A percentile compares a stretch with the other conserved stretches of the same genome.
These are phyloP conservation scores for Hemichromis elongatus DNA, from an alignment of 2,113 vertebrate genomes.

Conservation along the genomic window DNA sequence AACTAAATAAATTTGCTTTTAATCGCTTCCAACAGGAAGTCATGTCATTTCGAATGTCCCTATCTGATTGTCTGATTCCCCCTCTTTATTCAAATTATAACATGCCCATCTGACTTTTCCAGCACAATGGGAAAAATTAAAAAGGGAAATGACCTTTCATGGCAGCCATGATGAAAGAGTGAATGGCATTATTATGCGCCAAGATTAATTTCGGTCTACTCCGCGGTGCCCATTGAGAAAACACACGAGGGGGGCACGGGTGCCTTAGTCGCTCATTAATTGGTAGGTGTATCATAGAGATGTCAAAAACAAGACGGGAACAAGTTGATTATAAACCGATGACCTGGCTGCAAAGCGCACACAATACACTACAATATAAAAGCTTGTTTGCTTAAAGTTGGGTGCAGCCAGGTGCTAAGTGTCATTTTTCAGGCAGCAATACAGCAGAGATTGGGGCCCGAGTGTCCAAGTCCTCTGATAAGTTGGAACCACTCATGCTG, in stretches of 20 bases:
- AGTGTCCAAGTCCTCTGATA: conserved; percentile 14
- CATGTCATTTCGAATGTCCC: conserved; percentile 74
- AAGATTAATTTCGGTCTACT: conserved; percentile 75
- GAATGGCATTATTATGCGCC: conserved; percentile 75
- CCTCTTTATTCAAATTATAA: conserved; percentile 81
- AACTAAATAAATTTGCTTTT: conserved; percentile 82
- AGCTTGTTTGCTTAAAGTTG: neutral
- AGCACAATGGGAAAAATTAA: conserved; percentile 77
- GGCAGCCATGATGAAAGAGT: conserved; percentile 72
- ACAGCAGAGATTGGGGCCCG: conserved; percentile 15
- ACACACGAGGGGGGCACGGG: conserved; percentile 46
- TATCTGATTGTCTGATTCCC: conserved; percentile 79
- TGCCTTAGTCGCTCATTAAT: conserved; percentile 51
- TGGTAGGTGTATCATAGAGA: conserved; percentile 39
- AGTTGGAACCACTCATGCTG: conserved; percentile 26
- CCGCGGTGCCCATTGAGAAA: conserved; percentile 60
- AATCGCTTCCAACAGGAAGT: conserved; percentile 77
- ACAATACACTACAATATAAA: neutral
- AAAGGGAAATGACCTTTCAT: conserved; percentile 79
- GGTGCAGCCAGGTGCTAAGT: conserved; percentile 6
- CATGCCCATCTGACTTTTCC: conserved; percentile 79
- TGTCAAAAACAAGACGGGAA: conserved; percentile 22
- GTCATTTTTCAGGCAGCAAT: conserved; percentile 6
- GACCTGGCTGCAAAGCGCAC: neutral
- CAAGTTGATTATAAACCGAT: conserved; percentile 8